These are phyloP conservation scores for Anaspis maculata DNA, from an alignment of 2,888 invertebrate genomes.

Conservation along the genomic window DNA sequence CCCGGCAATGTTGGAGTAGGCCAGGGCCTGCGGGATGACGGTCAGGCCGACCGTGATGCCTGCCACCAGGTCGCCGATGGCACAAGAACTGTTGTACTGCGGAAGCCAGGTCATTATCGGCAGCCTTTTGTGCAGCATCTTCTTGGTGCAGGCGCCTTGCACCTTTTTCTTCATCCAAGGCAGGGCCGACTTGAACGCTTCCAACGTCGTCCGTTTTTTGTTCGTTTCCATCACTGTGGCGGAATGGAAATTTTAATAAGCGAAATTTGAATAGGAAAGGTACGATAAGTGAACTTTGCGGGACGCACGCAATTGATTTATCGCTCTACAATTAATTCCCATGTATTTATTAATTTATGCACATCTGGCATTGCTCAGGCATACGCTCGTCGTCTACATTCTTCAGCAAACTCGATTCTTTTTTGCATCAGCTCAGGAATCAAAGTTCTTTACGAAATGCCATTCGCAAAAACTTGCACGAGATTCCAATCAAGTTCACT, in stretches of 20 bases:
- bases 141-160: conserved; percentile 52
- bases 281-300: too few species aligned
- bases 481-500: too few species aligned
- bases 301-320: too few species aligned
- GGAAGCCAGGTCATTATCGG: conserved; percentile 75
- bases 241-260: too few species aligned
- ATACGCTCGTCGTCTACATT: too few species aligned
- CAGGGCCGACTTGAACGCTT: conserved; percentile 19
- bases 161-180: conserved; percentile 43
- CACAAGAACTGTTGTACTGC: conserved; percentile 63
- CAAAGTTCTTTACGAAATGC: too few species aligned
- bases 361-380: too few species aligned
- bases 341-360: too few species aligned
- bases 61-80: conserved; percentile 81
- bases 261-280: not conserved
- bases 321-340: too few species aligned
- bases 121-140: conserved; percentile 56
- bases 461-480: too few species aligned
- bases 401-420: too few species aligned
- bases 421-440: too few species aligned
- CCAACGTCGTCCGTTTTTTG: conserved; percentile 21
- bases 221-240: conserved; percentile 27
- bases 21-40: conserved; percentile 84
- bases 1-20: conserved; percentile 69
- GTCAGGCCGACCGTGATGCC: conserved; percentile 89